Conservation (phyloP, 2,797 vertebrate species). For the Furcifer pardalis region DNA sequence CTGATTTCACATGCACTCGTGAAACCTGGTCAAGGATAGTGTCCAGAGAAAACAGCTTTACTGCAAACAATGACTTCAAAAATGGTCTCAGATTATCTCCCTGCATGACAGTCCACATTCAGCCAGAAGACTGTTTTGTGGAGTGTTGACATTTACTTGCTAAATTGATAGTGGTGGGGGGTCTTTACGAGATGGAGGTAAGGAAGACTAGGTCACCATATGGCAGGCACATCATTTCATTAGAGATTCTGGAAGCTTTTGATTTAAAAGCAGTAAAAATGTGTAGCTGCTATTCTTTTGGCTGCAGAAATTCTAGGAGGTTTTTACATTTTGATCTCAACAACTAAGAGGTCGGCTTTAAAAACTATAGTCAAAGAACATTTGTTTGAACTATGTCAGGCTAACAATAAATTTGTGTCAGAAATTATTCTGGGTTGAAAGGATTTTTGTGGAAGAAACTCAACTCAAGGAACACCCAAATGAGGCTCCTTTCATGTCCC, state of each 20-base stretch:
- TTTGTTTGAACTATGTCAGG: constrained; percentile 19
- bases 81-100: neutral
- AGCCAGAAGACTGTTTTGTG: constrained; percentile 28
- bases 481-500: too few species aligned
- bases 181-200: constrained; percentile 24
- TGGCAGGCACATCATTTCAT: neutral
- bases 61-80: neutral
- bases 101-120: neutral
- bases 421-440: too few species aligned
- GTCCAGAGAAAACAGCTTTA: neutral
- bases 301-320: constrained; percentile 44
- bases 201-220: constrained; percentile 31
- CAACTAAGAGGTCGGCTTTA: constrained; percentile 25
- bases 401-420: too few species aligned
- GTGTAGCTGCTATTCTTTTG: constrained; percentile 45
- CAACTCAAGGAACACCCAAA: too few species aligned
- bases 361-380: constrained; percentile 24
- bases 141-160: constrained; percentile 30
- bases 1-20: neutral
- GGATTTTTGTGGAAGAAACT: too few species aligned
- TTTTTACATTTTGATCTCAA: constrained; percentile 40
- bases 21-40: neutral
- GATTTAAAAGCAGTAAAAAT: constrained; percentile 31
- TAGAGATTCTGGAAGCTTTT: constrained; percentile 43
- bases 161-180: constrained; percentile 25